Evolutionary conservation across 2,888 invertebrate genomes (phyloP).

Genomic region (Tipula lateralis): DNA sequence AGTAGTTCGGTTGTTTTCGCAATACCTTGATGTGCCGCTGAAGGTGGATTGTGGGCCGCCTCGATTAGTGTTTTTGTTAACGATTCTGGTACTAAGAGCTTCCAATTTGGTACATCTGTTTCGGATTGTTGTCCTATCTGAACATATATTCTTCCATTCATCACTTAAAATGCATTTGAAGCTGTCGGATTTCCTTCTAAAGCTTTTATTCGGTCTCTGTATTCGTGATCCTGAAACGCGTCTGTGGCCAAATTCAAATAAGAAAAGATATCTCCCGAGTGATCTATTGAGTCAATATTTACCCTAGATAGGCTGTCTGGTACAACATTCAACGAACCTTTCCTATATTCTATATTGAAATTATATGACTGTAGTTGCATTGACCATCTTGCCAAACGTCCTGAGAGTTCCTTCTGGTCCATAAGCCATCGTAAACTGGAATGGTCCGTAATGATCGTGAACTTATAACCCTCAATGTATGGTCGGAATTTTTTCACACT

Average conservation of each 20-base stretch:
- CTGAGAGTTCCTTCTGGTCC: too few species aligned
- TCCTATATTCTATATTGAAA: slow-evolving; percentile 30
- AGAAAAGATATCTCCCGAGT: neutral
- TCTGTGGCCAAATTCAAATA: neutral
- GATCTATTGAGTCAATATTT: neutral
- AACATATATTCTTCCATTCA: neutral
- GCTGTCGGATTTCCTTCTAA: neutral
- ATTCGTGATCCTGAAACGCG: neutral
- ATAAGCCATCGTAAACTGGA: too few species aligned
- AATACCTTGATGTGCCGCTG: neutral
- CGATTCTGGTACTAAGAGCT: too few species aligned
- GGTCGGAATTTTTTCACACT: too few species aligned
- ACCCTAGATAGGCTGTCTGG: slow-evolving; percentile 29
- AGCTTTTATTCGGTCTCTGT: neutral
- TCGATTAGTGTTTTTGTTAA: neutral
- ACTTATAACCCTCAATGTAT: too few species aligned
- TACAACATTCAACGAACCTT: slow-evolving; percentile 29
- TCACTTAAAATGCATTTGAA: neutral
- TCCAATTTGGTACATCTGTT: neutral
- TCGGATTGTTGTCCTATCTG: neutral
- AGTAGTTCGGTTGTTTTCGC: neutral
- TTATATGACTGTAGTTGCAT: too few species aligned
- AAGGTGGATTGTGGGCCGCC: too few species aligned
- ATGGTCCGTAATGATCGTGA: too few species aligned
- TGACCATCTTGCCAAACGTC: too few species aligned